Evolutionary conservation across 2,888 invertebrate genomes (phyloP), one percentile per base, ranked within the genome.

Genomic region (Andrena bicolor): DNA sequence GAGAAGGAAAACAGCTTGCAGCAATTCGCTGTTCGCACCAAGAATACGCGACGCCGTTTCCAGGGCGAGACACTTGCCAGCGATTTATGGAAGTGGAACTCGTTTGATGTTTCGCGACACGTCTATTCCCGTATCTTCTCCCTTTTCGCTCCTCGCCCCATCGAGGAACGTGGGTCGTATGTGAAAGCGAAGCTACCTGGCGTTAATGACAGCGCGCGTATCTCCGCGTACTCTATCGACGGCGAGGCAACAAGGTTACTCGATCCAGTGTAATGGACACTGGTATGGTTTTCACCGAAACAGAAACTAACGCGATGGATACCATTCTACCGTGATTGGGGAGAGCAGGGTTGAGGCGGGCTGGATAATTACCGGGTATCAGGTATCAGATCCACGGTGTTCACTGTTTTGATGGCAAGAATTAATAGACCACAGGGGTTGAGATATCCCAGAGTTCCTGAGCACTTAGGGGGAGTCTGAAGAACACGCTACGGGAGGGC

Each of bases 1-100:
- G 41, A 16, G 23, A 23, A 70, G 48, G 23, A 64, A 70, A 76
- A 53, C 68, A 26, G 60, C 23, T 56, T 23, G 61, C 16, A 61
- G 61, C 58, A 10, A 49, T 23, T 32, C 13, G 2, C n/a, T n/a
- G 16, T 28, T 32, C 56, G 41, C 60, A 16, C 53, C 51, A 28
- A 13, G 60, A 53, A 73, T 28, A 23, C n/a, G 10, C 5, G 41
- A 35, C 56, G 56, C 30, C 26, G 64, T 26, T 32, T 26, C 20
- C 13, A 30, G 30, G 20, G 20, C 48, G 26, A 61, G 48, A 71
- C 48, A 30, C 30, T 60, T 71, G 30, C 51, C 26, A 0, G 48
- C 30, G 61, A 61, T 71, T 61, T 48, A 61, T 35, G 7, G 49
- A 60, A 58, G 48, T 28, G 30, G 53, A 68, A 23, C 16, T 68